phyloP scores from a whole-genome alignment of 2,797 vertebrate genomes.

The Sphaeramia orbicularis region DNA sequence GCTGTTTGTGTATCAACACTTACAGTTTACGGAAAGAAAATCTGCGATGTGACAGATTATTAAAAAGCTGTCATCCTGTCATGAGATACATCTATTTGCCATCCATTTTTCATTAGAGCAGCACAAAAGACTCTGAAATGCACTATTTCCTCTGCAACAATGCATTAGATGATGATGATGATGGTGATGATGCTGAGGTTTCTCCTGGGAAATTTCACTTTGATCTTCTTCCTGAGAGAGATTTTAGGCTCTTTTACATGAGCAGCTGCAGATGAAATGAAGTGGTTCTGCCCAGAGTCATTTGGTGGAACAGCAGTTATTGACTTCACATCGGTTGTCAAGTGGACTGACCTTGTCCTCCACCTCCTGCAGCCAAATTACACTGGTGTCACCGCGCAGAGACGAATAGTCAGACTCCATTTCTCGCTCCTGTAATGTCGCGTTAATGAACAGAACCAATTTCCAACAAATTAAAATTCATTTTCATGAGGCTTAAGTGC shows the following conservation, averaged over 20 bases:
- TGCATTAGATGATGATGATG: background rate
- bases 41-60: conserved; percentile 45
- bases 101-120: conserved; percentile 25
- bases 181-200: background rate
- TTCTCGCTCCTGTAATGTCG: conserved; percentile 18
- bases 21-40: conserved; percentile 40
- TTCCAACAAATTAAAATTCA: conserved; percentile 73
- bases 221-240: conserved; percentile 33
- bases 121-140: conserved; percentile 2
- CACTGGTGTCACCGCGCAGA: conserved; percentile 2
- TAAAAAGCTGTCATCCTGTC: conserved; percentile 47
- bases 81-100: conserved; percentile 21
- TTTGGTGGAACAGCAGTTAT: conserved; percentile 40
- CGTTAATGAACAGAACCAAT: conserved; percentile 62
- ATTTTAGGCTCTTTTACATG: conserved; percentile 28
- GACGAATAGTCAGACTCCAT: conserved; percentile 36
- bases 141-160: background rate
- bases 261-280: conserved; percentile 37
- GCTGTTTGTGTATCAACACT: conserved; percentile 57
- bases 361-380: conserved; percentile 12
- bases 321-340: conserved; percentile 27
- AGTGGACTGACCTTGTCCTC: conserved; percentile 16
- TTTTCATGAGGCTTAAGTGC: conserved; percentile 65
- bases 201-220: conserved; percentile 46
- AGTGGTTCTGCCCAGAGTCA: conserved; percentile 29